Percentiles rank a stretch among this genome's conserved stretches.
phyloP scores from a whole-genome alignment of 1,140 invertebrate genomes.

The Orius insidiosus region DNA sequence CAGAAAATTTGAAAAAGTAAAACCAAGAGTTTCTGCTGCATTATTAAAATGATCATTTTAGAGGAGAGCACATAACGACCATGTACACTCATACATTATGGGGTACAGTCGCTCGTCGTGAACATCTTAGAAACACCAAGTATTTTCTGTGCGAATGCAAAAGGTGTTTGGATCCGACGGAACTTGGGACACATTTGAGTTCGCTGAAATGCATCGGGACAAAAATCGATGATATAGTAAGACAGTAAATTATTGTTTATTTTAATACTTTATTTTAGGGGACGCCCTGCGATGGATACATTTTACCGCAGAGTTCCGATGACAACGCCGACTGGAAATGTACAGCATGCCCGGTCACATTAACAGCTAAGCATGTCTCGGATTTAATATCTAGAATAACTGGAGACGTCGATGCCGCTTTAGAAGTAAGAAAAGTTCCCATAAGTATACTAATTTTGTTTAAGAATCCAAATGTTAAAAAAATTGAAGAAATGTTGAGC shows the following conservation, averaged over 20 bases:
- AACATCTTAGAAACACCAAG: constrained; percentile 62
- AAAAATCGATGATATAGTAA: constrained; percentile 9
- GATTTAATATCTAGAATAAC: constrained; percentile 47
- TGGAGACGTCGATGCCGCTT: constrained; percentile 50
- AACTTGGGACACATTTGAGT: constrained; percentile 56
- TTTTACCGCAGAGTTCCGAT: constrained; percentile 46
- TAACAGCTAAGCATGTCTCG: constrained; percentile 34
- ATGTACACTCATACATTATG: constrained; percentile 73
- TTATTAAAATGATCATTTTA: constrained; percentile 22
- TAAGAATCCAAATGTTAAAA: constrained; percentile 22
- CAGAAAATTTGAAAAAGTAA: constrained; percentile 42
- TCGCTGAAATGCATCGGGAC: constrained; percentile 40
- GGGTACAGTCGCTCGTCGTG: constrained; percentile 57
- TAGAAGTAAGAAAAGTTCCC: constrained; percentile 25
- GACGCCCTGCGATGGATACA: constrained; percentile 38
- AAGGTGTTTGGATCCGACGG: constrained; percentile 59
- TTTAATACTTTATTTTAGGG: constrained; percentile 20
- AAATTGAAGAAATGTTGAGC: constrained; percentile 40
- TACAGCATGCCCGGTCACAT: constrained; percentile 39
- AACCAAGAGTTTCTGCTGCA: not conserved
- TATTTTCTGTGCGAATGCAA: constrained; percentile 59
- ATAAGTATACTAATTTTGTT: not conserved
- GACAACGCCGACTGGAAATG: constrained; percentile 57
- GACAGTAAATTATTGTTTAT: constrained; percentile 3
- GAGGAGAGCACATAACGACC: constrained; percentile 51